These are phyloP conservation scores for Doryteuthis pealeii DNA, from an alignment of 1,140 invertebrate genomes.

Conservation along the genomic window DNA sequence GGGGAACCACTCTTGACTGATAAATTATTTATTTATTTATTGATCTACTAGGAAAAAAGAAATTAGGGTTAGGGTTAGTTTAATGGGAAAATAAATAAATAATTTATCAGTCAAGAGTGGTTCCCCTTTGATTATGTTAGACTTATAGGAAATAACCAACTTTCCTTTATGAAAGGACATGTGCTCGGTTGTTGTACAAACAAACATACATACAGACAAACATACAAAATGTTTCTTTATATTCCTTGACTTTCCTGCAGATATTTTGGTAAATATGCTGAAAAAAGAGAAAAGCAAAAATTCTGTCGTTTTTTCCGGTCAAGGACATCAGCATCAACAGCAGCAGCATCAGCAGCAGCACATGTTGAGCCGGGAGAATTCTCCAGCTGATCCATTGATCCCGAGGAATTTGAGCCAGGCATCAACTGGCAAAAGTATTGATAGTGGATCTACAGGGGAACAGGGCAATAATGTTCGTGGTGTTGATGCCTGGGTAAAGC, in stretches of 20 bases:
- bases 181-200: no score
- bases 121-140: no score
- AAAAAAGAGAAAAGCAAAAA: constrained; percentile 59
- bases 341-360: constrained; percentile 1
- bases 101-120: no score
- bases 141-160: no score
- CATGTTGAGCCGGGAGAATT: constrained; percentile 20
- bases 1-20: no score
- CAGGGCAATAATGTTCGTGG: constrained; percentile 15
- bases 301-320: constrained; percentile 33
- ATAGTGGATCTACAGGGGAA: constrained; percentile 21
- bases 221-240: neutral
- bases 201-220: no score
- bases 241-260: constrained; percentile 38
- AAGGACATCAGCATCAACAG: constrained; percentile 33
- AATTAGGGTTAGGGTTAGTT: no score
- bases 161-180: no score
- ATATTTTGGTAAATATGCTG: constrained; percentile 59
- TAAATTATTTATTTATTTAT: no score
- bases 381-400: constrained; percentile 24
- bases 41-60: no score
- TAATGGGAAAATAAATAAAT: no score
- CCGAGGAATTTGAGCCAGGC: neutral
- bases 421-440: neutral
- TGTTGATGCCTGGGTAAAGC: neutral